phyloP scores from a whole-genome alignment of 2,888 invertebrate species.

The Sceliomorpha sp. region DNA sequence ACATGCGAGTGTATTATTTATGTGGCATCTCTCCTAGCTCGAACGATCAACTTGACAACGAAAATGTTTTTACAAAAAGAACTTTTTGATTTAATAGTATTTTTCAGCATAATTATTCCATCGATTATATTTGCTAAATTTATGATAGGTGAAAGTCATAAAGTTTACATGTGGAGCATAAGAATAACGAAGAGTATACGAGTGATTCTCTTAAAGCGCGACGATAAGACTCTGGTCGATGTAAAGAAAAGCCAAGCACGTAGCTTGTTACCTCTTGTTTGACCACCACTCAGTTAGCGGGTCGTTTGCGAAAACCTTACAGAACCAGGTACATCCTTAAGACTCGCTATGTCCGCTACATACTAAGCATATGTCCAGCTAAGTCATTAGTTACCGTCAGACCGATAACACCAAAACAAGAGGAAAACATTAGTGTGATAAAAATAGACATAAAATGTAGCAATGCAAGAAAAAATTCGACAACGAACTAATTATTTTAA shows the following conservation, averaged over 20 bases:
- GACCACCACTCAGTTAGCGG: conserved; percentile 64
- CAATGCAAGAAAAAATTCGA: no score
- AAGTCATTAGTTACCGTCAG: not conserved
- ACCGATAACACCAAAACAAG: not conserved
- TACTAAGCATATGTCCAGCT: conserved; percentile 61
- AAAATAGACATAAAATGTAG: no score
- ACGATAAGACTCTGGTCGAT: not conserved
- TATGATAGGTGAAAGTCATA: no score
- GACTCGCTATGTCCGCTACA: conserved; percentile 63
- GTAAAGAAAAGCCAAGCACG: conserved; percentile 63
- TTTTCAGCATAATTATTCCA: not conserved
- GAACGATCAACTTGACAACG: no score
- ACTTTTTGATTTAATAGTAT: no score
- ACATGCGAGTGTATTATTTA: no score
- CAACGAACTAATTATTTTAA: no score
- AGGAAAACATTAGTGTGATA: no score
- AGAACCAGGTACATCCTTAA: conserved; percentile 60
- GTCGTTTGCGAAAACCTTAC: conserved; percentile 63
- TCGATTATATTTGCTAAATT: not conserved
- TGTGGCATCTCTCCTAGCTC: no score
- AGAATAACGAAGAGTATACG: not conserved
- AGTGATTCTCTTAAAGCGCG: conserved; percentile 1
- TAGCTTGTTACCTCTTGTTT: conserved; percentile 75
- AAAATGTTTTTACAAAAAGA: no score
- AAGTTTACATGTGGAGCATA: not conserved